Evolutionary conservation across 2,888 invertebrate species (phyloP).

Genomic region (Elmis aenea): DNA sequence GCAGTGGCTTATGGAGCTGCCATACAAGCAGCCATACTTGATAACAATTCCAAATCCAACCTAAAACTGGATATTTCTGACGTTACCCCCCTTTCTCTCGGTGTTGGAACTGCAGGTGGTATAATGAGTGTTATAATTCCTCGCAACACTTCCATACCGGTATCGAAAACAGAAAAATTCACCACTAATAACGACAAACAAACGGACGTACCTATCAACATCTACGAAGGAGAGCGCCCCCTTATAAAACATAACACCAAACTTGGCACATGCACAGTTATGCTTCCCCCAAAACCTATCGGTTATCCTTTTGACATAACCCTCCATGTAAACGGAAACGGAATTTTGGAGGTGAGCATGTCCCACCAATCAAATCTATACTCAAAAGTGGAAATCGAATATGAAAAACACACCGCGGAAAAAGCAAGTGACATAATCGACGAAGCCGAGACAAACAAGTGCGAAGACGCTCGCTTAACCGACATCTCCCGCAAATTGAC

Average conservation of each 20-base stretch:
- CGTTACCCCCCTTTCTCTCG: constrained; percentile 68
- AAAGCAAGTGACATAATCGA: constrained; percentile 1
- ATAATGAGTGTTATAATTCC: constrained; percentile 80
- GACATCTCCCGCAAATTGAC: too few species aligned
- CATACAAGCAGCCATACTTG: constrained; percentile 86
- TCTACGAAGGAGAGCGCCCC: constrained; percentile 25
- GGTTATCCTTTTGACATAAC: constrained; percentile 6
- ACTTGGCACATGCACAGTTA: constrained; percentile 7
- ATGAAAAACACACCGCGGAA: constrained; percentile 2
- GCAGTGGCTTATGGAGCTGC: constrained; percentile 91
- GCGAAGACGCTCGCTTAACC: too few species aligned
- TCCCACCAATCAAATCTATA: constrained; percentile 3
- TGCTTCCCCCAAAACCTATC: constrained; percentile 4
- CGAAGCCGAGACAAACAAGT: constrained; percentile 1
- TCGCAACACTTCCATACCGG: constrained; percentile 70
- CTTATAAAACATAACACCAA: constrained; percentile 10
- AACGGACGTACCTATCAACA: constrained; percentile 7
- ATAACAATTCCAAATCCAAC: constrained; percentile 70
- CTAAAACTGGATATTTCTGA: constrained; percentile 56
- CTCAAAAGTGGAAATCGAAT: constrained; percentile 3
- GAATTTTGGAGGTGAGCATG: constrained; percentile 5
- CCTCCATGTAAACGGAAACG: constrained; percentile 8
- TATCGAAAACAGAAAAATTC: neutral
- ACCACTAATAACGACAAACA: constrained; percentile 21
- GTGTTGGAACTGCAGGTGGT: constrained; percentile 76